Evolutionary conservation across 2,888 invertebrate genomes (phyloP).

Genomic region (Andrena flavipes): DNA sequence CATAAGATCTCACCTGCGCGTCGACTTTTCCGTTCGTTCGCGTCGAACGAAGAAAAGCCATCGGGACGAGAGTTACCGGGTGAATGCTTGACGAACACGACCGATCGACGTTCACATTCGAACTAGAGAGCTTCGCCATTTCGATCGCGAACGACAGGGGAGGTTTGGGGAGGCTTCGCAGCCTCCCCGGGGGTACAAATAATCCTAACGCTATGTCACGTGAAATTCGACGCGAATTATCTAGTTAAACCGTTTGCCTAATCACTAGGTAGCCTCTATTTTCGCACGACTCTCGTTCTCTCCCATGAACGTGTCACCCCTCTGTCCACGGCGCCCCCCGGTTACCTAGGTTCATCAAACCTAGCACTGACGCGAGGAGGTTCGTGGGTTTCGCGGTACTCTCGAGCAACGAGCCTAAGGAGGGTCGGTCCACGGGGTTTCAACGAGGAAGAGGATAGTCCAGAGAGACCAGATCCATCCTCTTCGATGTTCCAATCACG

Average conservation of each 20-base stretch:
- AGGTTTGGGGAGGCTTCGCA: slow-evolving; percentile 2
- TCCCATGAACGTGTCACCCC: slow-evolving; percentile 1
- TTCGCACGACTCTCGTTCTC: slow-evolving; percentile 56
- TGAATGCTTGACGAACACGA: neutral
- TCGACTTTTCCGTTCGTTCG: slow-evolving; percentile 63
- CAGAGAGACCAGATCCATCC: neutral
- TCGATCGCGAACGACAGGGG: slow-evolving; percentile 15
- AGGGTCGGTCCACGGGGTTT: neutral
- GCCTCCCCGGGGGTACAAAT: slow-evolving; percentile 55
- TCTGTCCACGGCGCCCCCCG: neutral
- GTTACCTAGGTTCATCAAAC: slow-evolving; percentile 46
- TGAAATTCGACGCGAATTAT: slow-evolving; percentile 64
- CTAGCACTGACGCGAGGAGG: slow-evolving; percentile 24
- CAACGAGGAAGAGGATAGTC: neutral
- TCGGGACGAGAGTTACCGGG: neutral
- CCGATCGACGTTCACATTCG: slow-evolving; percentile 34
- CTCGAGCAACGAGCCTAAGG: neutral
- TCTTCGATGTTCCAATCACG: neutral
- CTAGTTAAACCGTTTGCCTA: slow-evolving; percentile 71
- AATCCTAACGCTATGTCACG: slow-evolving; percentile 67
- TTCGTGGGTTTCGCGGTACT: neutral
- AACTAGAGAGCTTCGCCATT: slow-evolving; percentile 4
- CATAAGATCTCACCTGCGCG: neutral
- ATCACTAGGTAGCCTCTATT: slow-evolving; percentile 82
- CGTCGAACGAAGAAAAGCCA: slow-evolving; percentile 67